Evolutionary conservation across 2,888 invertebrate genomes (phyloP), one percentile per base, ranked within the genome.

Genomic region (Phorcus lineatus): DNA sequence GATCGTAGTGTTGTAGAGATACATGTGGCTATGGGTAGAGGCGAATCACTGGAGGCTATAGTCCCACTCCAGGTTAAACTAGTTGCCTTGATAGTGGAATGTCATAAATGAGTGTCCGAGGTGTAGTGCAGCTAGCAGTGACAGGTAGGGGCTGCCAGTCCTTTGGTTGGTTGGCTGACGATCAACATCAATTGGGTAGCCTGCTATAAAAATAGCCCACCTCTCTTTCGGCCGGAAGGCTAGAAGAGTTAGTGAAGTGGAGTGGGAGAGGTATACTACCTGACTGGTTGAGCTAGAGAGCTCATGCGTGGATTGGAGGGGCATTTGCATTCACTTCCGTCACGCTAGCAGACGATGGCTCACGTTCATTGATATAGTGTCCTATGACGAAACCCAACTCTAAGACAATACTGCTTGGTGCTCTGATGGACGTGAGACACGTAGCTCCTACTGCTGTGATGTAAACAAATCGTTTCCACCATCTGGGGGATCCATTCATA

Each of bases 331-430:
- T 31, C 70, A 36, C 40, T 70, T 70, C 70, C 40, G 70, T 70
- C 70, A 70, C 57, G 57, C 70, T 70, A 70, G 70, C 70, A 70
- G 70, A 70, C 70, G 70, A 70, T 70, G 40, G 47, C 36, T 70
- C 19, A 36, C 70, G 13, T 70, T 36, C 36, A 70, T 70, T 70
- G 40, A 19, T 40, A 36, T 40, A 36, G 70, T 36, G 17, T 62
- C 62, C 28, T 31, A 24, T 31, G 28, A 62, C 3, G 62, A 28
- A 62, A 28, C 62, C 24, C 16, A 13, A 62, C 11, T 62, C 62
- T 62, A 16, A 62, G 70, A 36, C 70, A 70, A 70, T 70, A 24
- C 28, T 24, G 36, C 17, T 9, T n/a, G 17, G 16, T 70, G 19
- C 17, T 31, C 70, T 16, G 31, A n/a, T 4, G 19, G n/a, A 3